A percentile compares a stretch with the other conserved stretches of the same genome.
Conservation (phyloP, 1,140 invertebrate species). For the Mya arenaria region DNA sequence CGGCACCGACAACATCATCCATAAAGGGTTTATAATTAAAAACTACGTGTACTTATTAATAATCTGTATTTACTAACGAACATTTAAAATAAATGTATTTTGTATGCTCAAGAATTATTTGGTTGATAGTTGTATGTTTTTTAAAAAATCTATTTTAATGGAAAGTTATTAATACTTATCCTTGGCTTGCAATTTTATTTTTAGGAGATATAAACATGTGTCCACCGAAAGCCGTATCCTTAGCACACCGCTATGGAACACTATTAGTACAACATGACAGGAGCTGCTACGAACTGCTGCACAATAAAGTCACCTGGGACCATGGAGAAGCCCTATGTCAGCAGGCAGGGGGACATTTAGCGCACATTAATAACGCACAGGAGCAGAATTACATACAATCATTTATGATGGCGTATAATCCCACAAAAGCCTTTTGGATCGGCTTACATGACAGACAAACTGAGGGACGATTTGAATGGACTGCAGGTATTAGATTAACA, state of each 20-base stretch:
- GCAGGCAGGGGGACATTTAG: conserved; percentile 7
- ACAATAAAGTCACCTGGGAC: not conserved
- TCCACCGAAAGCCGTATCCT: not conserved
- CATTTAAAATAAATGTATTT: too few relatives aligned
- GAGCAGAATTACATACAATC: conserved; percentile 20
- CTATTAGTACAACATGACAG: conserved; percentile 14
- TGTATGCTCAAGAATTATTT: too few relatives aligned
- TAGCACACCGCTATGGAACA: not conserved
- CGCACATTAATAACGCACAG: not conserved
- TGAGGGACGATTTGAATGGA: conserved; percentile 5
- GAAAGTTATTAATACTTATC: too few relatives aligned
- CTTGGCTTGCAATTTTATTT: too few relatives aligned
- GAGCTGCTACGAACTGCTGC: conserved; percentile 26
- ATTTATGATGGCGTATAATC: not conserved
- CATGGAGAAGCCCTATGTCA: conserved; percentile 1
- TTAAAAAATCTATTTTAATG: too few relatives aligned
- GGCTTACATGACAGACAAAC: not conserved
- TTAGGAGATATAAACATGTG: not conserved
- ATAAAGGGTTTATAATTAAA: too few relatives aligned
- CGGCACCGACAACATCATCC: too few relatives aligned
- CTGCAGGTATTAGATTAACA: conserved; percentile 16
- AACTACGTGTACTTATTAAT: too few relatives aligned
- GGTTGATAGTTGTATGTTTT: too few relatives aligned
- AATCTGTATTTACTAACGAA: too few relatives aligned
- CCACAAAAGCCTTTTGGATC: not conserved